Conservation (phyloP, 2,888 invertebrate species). For the Chymomyza amoena region DNA sequence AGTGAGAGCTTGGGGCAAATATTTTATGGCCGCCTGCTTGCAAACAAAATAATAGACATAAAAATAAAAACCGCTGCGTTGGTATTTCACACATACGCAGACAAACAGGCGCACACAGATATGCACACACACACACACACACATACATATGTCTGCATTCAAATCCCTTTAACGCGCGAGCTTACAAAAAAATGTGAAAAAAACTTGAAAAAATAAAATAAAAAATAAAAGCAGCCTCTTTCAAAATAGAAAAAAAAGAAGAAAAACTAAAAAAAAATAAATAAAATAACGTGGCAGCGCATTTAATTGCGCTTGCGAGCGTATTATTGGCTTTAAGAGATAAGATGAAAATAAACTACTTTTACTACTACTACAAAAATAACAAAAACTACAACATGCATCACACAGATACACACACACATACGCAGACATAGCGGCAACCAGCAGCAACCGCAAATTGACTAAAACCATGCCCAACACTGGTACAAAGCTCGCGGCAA, state of each 20-base stretch:
- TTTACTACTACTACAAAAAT: slow-evolving; percentile 42
- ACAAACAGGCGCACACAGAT: neutral
- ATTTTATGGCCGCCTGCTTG: neutral
- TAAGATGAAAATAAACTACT: slow-evolving; percentile 74
- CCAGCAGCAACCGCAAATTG: slow-evolving; percentile 63
- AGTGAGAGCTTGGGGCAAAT: neutral
- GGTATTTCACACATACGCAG: slow-evolving; percentile 21
- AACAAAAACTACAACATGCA: slow-evolving; percentile 1
- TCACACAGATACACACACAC: slow-evolving; percentile 7
- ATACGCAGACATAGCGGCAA: slow-evolving; percentile 37
- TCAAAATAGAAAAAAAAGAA: slow-evolving; percentile 25
- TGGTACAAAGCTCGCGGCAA: slow-evolving; percentile 20
- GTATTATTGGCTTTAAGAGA: slow-evolving; percentile 74
- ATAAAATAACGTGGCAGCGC: slow-evolving; percentile 48
- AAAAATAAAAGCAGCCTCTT: slow-evolving; percentile 4
- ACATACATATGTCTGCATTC: slow-evolving; percentile 16
- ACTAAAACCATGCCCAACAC: slow-evolving; percentile 62
- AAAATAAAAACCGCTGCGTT: slow-evolving; percentile 8
- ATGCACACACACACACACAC: slow-evolving; percentile 7
- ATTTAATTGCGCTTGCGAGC: slow-evolving; percentile 69
- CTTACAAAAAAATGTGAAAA: slow-evolving; percentile 20
- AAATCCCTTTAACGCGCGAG: slow-evolving; percentile 34
- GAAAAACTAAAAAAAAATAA: slow-evolving; percentile 15
- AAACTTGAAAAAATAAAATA: slow-evolving; percentile 1
- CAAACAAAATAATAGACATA: neutral